phyloP scores from a whole-genome alignment of 2,888 invertebrate species.

The Dysmachus trigonus region DNA sequence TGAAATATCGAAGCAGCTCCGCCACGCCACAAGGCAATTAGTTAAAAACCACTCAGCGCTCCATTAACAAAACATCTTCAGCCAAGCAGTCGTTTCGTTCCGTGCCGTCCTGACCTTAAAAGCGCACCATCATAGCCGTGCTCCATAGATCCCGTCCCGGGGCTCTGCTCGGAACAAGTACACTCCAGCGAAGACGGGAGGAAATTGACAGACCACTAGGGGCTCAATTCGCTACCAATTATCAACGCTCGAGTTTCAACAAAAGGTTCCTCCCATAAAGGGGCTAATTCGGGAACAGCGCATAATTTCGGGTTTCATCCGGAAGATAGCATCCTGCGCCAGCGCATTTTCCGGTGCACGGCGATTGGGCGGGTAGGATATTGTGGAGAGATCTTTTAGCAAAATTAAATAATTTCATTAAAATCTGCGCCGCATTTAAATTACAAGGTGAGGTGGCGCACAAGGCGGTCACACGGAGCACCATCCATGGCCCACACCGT shows the following conservation, averaged over 20 bases:
- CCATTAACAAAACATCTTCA: conserved; percentile 44
- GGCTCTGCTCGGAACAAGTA: neutral
- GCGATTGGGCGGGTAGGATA: neutral
- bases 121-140: neutral
- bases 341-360: neutral
- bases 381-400: neutral
- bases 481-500: neutral
- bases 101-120: conserved; percentile 25
- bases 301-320: neutral
- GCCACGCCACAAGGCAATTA: conserved; percentile 43
- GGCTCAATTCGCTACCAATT: neutral
- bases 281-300: conserved; percentile 3
- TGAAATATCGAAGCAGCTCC: conserved; percentile 10
- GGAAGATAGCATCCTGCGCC: neutral
- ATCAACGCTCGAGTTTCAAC: neutral
- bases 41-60: conserved; percentile 45
- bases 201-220: conserved; percentile 29
- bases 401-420: conserved; percentile 40
- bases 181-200: neutral
- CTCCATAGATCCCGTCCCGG: neutral
- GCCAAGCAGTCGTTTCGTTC: conserved; percentile 13
- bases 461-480: neutral
- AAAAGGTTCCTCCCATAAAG: conserved; percentile 31
- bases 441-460: neutral
- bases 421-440: conserved; percentile 24